Percentiles rank a stretch among this genome's conserved stretches.
phyloP scores from a whole-genome alignment of 2,888 invertebrate species.

The Nymphalis c-album region DNA sequence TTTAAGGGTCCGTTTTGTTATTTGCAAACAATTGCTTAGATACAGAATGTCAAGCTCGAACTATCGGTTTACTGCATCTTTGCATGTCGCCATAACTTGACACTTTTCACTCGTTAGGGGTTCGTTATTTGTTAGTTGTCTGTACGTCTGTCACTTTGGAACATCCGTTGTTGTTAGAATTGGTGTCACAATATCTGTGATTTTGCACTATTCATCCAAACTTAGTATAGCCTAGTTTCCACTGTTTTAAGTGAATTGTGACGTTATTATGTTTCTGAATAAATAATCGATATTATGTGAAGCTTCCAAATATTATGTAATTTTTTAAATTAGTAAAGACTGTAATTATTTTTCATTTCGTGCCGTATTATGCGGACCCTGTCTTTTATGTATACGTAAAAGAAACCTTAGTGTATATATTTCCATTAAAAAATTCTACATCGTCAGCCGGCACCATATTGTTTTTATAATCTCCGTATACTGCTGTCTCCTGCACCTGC shows the following conservation, averaged over 20 bases:
- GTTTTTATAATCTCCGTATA: slow-evolving; percentile 66
- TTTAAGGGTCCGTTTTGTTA: neutral
- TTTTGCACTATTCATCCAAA: slow-evolving; percentile 7
- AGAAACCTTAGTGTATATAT: slow-evolving; percentile 22
- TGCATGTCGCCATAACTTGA: slow-evolving; percentile 51
- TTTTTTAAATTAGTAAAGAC: neutral
- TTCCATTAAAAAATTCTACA: slow-evolving; percentile 22
- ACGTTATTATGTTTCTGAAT: too few species aligned
- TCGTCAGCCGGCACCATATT: slow-evolving; percentile 57
- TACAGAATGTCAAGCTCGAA: slow-evolving; percentile 18
- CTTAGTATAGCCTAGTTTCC: slow-evolving; percentile 2
- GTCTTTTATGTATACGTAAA: slow-evolving; percentile 14
- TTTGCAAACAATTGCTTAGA: slow-evolving; percentile 21
- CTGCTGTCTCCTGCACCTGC: slow-evolving; percentile 52
- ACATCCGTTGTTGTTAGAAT: slow-evolving; percentile 51
- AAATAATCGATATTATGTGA: too few species aligned
- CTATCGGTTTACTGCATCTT: slow-evolving; percentile 38
- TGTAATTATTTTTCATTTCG: slow-evolving; percentile 4
- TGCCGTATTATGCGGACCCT: neutral
- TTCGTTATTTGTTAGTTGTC: slow-evolving; percentile 78
- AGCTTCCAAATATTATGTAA: too few species aligned
- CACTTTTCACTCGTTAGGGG: slow-evolving; percentile 76
- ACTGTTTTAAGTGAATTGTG: neutral
- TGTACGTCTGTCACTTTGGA: slow-evolving; percentile 49
- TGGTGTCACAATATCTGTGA: slow-evolving; percentile 43